These are phyloP conservation scores for Otocyon megalotis DNA, from an alignment of 2,113 vertebrate species.

Conservation along the genomic window DNA sequence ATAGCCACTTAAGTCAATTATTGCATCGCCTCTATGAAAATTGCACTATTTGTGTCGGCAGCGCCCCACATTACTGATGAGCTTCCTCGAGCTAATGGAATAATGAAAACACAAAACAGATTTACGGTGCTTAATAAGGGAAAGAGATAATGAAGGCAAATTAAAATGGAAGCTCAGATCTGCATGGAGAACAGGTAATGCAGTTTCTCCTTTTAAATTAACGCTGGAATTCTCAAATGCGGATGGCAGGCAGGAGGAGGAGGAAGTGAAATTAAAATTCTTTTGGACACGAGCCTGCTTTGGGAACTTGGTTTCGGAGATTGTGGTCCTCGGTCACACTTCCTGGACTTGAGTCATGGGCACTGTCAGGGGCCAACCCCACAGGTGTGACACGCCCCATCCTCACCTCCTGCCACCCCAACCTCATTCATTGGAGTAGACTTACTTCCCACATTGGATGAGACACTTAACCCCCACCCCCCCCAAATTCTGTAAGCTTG, in stretches of 20 bases:
- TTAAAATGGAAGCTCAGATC: constrained; percentile 89
- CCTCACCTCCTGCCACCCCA: neutral
- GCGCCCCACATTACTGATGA: constrained; percentile 90
- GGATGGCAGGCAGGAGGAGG: neutral
- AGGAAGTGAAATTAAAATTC: neutral
- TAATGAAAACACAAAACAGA: constrained; percentile 93
- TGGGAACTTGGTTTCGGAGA: neutral
- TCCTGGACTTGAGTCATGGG: neutral
- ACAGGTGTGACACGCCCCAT: accelerated
- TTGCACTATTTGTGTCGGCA: constrained; percentile 89
- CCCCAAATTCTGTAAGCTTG: neutral
- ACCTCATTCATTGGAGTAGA: neutral
- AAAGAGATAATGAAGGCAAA: constrained; percentile 91
- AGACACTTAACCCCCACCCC: neutral
- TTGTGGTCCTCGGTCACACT: accelerated
- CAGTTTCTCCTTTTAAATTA: constrained; percentile 85
- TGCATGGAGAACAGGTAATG: constrained; percentile 83
- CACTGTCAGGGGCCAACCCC: neutral
- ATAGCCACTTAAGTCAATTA: constrained; percentile 91
- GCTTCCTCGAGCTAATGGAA: constrained; percentile 90
- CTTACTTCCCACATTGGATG: accelerated
- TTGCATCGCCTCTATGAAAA: constrained; percentile 88
- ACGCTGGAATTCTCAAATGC: constrained; percentile 68
- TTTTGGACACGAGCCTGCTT: neutral
- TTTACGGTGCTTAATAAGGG: constrained; percentile 91